phyloP scores from a whole-genome alignment of 2,113 vertebrate genomes.

The Hylia prasina region DNA sequence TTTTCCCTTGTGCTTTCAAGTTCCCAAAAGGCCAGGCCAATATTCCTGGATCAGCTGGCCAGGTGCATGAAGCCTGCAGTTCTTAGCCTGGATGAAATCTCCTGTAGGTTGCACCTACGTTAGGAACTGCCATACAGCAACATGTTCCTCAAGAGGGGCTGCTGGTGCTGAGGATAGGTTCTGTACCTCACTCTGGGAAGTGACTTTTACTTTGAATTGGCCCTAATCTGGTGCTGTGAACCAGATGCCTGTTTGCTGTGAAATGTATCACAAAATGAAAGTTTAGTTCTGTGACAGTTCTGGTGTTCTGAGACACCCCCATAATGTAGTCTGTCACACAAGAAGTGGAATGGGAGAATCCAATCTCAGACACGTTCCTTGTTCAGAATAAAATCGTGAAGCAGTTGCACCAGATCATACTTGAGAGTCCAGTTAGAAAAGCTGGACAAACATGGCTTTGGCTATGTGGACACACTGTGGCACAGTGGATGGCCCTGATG shows the following conservation, averaged over 20 bases:
- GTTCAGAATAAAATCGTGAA: not conserved
- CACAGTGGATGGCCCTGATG: not conserved
- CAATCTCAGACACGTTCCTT: not conserved
- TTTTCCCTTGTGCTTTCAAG: not conserved
- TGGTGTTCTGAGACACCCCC: not conserved
- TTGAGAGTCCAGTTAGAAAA: not conserved
- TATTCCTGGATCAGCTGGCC: not conserved
- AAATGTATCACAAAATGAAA: not conserved
- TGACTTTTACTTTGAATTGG: not conserved
- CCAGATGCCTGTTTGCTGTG: not conserved
- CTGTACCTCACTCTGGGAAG: not conserved
- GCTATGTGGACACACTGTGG: not conserved
- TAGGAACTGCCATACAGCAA: not conserved
- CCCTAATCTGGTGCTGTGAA: not conserved
- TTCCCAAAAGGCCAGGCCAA: not conserved
- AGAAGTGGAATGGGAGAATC: not conserved
- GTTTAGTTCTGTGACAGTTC: not conserved
- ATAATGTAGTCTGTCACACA: fast-evolving
- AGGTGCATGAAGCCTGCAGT: not conserved
- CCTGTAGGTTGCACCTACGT: fast-evolving
- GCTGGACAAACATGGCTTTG: not conserved
- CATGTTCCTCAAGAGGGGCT: not conserved
- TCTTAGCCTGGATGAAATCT: not conserved
- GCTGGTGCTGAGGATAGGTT: not conserved
- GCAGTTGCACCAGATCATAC: not conserved